Percentiles rank a stretch among this genome's conserved stretches.
Evolutionary conservation across 1,140 invertebrate species (phyloP).

Genomic region (Dreissena rostriformis): DNA sequence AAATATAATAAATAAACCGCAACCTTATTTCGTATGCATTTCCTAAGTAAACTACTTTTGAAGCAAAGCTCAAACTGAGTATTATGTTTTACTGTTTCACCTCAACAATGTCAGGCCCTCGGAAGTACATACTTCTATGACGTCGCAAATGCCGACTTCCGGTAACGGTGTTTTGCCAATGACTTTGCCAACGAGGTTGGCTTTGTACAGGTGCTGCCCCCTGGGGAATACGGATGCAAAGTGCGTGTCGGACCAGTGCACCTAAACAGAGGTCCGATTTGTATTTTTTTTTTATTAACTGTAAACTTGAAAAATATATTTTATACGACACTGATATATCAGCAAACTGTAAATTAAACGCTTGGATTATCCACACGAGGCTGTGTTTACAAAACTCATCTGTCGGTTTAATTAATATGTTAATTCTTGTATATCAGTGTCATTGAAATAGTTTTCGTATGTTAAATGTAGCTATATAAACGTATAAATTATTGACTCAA

Average conservation of each 20-base stretch:
- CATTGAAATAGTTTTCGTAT: no score
- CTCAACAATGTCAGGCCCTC: no score
- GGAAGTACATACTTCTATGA: background rate
- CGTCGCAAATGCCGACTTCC: background rate
- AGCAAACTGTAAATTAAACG: background rate
- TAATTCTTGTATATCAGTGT: no score
- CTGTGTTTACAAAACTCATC: background rate
- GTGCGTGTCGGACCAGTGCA: background rate
- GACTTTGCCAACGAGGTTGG: background rate
- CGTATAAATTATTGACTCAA: background rate
- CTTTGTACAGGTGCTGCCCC: background rate
- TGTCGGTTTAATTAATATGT: no score
- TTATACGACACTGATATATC: background rate
- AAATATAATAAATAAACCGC: no score
- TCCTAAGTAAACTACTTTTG: no score
- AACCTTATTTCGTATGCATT: no score
- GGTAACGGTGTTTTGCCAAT: background rate
- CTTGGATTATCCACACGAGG: background rate
- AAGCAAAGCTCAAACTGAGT: no score
- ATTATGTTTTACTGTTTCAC: no score
- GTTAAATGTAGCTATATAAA: background rate
- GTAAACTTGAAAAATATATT: background rate
- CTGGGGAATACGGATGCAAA: background rate
- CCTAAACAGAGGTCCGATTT: background rate
- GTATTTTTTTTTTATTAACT: background rate